Percentiles rank a stretch among this genome's conserved stretches.
Evolutionary conservation across 2,888 invertebrate genomes (phyloP).

Genomic region (Imbricaverruca yamaguchii): DNA sequence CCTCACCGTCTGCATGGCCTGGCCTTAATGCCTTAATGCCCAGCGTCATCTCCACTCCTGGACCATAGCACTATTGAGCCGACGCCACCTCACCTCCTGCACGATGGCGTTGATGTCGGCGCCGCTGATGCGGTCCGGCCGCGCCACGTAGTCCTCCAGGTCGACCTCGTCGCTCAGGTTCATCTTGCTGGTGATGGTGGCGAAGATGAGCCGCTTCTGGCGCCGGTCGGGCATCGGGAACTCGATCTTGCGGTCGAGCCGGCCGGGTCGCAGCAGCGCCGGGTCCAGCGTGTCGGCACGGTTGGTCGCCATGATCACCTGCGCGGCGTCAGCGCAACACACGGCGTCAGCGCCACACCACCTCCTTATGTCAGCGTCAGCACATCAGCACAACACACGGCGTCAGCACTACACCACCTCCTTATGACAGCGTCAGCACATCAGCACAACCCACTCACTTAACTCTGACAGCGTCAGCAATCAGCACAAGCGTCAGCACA

Average conservation of each 20-base stretch:
- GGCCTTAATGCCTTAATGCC: no score
- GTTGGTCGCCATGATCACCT: conserved; percentile 91
- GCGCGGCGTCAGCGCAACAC: neutral
- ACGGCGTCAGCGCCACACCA: no score
- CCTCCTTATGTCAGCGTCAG: no score
- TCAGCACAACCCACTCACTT: no score
- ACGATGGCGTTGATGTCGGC: conserved; percentile 99
- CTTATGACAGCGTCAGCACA: no score
- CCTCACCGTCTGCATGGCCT: no score
- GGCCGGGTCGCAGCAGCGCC: conserved; percentile 87
- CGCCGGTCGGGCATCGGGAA: conserved; percentile 91
- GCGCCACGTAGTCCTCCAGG: conserved; percentile 95
- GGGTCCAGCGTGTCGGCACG: conserved; percentile 97
- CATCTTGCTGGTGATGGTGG: conserved; percentile 95
- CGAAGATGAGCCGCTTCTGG: conserved; percentile 90
- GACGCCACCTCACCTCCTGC: conserved; percentile 60
- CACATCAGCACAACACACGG: no score
- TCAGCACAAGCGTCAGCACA: no score
- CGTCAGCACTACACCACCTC: no score
- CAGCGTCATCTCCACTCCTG: no score
- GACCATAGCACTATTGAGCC: conserved; percentile 15
- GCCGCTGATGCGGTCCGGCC: conserved; percentile 97
- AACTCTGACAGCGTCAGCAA: no score
- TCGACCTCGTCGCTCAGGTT: conserved; percentile 98
- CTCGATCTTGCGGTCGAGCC: conserved; percentile 96